A percentile compares a stretch with the other conserved stretches of the same genome.
These are phyloP conservation scores for Mayetiola destructor DNA, from an alignment of 2,888 invertebrate species.

Conservation along the genomic window DNA sequence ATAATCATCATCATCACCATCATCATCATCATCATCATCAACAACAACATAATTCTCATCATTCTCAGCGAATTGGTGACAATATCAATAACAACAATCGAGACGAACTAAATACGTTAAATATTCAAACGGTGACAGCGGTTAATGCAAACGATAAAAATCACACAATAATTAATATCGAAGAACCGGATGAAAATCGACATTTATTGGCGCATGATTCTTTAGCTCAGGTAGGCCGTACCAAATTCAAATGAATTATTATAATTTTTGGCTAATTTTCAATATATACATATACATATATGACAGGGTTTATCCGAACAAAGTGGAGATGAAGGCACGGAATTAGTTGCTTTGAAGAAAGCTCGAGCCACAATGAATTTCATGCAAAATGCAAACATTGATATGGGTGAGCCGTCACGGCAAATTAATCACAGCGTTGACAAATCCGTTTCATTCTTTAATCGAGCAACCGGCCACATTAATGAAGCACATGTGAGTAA, in stretches of 20 bases:
- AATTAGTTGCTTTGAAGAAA: constrained; percentile 15
- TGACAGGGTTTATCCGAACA: constrained; percentile 13
- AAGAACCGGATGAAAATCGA: constrained; percentile 27
- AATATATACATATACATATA: too few species aligned
- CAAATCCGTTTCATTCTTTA: not conserved
- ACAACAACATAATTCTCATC: too few species aligned
- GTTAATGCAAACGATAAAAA: not conserved
- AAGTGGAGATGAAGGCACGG: constrained; percentile 16
- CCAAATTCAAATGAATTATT: not conserved
- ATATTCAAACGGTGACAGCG: not conserved
- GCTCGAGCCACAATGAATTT: constrained; percentile 16
- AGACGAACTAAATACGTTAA: too few species aligned
- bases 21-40: not conserved
- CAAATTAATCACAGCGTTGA: not conserved
- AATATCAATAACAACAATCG: too few species aligned
- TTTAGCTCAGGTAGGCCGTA: constrained; percentile 16
- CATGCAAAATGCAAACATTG: not conserved
- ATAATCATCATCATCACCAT: not conserved
- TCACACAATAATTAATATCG: constrained; percentile 37
- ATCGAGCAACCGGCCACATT: not conserved
- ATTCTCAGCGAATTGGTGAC: too few species aligned
- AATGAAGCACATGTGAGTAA: not conserved
- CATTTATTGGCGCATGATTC: constrained; percentile 18
- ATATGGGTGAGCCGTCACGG: not conserved
- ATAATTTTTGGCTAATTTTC: not conserved